A percentile compares a stretch with the other conserved stretches of the same genome.
Conservation (phyloP, 2,113 vertebrate species). For the Platycercus adscitus region DNA sequence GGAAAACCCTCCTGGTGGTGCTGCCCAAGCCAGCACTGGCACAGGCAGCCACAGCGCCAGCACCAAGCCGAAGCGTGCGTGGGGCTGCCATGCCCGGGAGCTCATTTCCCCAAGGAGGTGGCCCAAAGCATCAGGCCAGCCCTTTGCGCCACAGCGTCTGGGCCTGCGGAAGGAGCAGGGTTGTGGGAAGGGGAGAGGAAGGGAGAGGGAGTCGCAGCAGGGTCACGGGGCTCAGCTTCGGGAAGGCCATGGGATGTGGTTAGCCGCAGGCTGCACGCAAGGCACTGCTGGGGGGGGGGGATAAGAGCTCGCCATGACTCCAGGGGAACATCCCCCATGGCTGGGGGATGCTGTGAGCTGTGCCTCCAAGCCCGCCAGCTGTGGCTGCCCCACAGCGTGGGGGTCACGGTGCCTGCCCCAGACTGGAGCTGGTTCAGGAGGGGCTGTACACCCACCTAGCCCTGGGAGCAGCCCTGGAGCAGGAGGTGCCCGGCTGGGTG, state of each 20-base stretch:
- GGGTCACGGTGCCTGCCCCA: neutral
- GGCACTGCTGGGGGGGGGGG: neutral
- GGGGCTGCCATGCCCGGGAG: neutral
- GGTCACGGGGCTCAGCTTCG: slow-evolving; percentile 46
- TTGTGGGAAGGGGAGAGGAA: slow-evolving; percentile 60
- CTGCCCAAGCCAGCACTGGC: neutral
- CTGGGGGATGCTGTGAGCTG: too few species aligned
- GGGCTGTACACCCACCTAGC: accelerated
- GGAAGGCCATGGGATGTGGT: slow-evolving; percentile 73
- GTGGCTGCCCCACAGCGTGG: neutral
- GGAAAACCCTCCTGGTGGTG: accelerated
- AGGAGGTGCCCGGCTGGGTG: accelerated
- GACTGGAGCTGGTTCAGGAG: neutral
- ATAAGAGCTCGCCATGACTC: neutral
- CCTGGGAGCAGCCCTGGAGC: neutral
- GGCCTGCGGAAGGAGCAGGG: neutral
- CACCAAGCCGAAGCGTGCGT: accelerated
- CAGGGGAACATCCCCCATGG: accelerated
- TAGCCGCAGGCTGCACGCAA: slow-evolving; percentile 54
- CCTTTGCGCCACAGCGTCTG: neutral
- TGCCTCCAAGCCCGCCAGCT: accelerated
- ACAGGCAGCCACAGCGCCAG: accelerated
- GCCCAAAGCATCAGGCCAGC: neutral
- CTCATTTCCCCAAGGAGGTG: neutral
- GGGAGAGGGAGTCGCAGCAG: neutral